Conservation (phyloP, 2,113 vertebrate species). For the Chelonoidis abingdonii region DNA sequence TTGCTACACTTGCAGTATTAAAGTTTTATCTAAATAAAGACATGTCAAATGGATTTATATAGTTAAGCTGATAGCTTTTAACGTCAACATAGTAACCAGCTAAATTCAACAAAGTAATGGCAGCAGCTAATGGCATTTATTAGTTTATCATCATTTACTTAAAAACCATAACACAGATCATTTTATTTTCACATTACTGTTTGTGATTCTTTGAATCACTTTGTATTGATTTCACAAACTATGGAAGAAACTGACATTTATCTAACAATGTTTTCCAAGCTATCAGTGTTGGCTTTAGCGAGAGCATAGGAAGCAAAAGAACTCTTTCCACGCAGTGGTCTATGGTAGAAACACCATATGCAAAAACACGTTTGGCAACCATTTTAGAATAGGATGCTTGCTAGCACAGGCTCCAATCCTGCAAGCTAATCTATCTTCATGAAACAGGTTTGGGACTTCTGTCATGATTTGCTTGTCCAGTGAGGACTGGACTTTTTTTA, state of each 20-base stretch:
- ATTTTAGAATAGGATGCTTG: conserved; percentile 64
- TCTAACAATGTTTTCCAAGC: conserved; percentile 60
- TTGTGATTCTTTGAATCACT: conserved; percentile 73
- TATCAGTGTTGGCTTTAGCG: conserved; percentile 58
- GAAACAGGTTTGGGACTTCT: not conserved
- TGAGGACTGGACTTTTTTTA: conserved; percentile 62
- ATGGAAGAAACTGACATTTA: conserved; percentile 64
- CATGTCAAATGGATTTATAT: conserved; percentile 98
- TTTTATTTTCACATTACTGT: conserved; percentile 76
- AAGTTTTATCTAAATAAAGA: conserved; percentile 98
- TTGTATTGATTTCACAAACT: conserved; percentile 61
- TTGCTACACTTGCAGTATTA: conserved; percentile 95
- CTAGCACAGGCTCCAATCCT: not conserved
- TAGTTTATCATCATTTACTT: conserved; percentile 89
- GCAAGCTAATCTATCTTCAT: not conserved
- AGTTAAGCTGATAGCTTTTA: conserved; percentile 90
- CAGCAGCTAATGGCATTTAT: conserved; percentile 85
- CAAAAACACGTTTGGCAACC: conserved; percentile 72
- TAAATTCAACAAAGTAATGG: conserved; percentile 85
- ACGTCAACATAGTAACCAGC: conserved; percentile 81
- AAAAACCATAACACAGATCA: conserved; percentile 87
- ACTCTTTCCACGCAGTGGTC: conserved; percentile 61
- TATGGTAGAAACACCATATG: conserved; percentile 55
- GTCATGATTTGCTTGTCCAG: conserved; percentile 34
- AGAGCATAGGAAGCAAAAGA: conserved; percentile 44